Base-by-base conservation (phyloP, 2,888 invertebrate genomes). In the Pollenia amentaria region DNA sequence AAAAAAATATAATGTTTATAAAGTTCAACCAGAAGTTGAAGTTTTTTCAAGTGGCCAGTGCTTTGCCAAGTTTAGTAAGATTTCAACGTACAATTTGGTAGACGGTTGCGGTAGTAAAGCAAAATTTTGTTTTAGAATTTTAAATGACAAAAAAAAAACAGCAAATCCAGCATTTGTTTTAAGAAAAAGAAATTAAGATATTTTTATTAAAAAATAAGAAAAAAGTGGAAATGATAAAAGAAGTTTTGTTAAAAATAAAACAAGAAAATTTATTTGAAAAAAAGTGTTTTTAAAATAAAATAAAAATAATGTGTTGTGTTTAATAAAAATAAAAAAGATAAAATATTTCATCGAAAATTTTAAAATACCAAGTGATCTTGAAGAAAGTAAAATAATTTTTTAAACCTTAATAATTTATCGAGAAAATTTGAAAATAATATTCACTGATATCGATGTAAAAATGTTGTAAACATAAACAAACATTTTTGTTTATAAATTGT, bases 21-120 rank as follows among this genome's bases (percentile, higher is more conserved):
- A 84, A 84, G 84, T 84, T 84, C 84, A 84, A 84, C 78, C 78
- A 84, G 73, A 84, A 84, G 84, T 83, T 88, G 86, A 82, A 84
- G 82, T 85, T 81, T 84, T 72, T 81, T 80, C 51, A 80, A 73
- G 67, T 80, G 78, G 72, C 85, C 75, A 81, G 29, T 69, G 85
- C 80, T 65, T 75, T 79, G 86, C 76, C 82, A 88, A 87, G 85
- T 87, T 88, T 82, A 88, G 88, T 88, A 51, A 75, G 86, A 77
- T 87, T 84, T 85, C 83, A 84, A 69, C 87, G 81, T 81, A 87
- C 29, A 29, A 29, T 87, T 84, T 70, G 79, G 81, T 62, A 85
- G 88, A 82, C 87, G 87, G 88, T 88, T 87, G 87, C 73, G 60
- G 51, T 65, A 65, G 64, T 64, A 48, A 70, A 42, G 72, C 65